Evolutionary conservation across 2,113 vertebrate species (phyloP).

Genomic region (Lynx canadensis): DNA sequence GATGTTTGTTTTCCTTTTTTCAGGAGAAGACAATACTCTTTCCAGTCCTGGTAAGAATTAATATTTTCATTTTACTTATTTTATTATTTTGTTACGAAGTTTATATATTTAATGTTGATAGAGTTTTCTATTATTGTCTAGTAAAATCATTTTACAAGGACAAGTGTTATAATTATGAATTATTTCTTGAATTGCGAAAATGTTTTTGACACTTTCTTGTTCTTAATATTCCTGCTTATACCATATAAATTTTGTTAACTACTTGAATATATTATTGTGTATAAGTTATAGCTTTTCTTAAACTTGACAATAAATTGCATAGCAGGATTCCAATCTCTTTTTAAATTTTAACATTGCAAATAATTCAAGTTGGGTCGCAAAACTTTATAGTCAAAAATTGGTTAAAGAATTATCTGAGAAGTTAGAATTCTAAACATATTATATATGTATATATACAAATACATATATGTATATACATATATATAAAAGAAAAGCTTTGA

Average conservation of each 20-base stretch:
- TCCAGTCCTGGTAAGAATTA: constrained; percentile 70
- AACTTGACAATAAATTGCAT: background rate
- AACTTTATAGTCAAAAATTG: background rate
- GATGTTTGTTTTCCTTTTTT: constrained; percentile 62
- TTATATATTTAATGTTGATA: background rate
- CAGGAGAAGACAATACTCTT: rapidly evolving
- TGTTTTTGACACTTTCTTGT: background rate
- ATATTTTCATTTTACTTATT: background rate
- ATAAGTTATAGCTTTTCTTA: background rate
- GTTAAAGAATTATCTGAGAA: background rate
- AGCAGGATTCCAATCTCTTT: background rate
- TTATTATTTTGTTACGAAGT: background rate
- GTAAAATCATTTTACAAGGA: background rate
- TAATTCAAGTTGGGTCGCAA: background rate
- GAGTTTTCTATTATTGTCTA: background rate
- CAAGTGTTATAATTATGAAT: background rate
- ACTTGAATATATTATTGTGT: background rate
- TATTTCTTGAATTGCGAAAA: no score
- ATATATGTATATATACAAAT: background rate
- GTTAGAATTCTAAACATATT: background rate
- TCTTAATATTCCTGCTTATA: background rate
- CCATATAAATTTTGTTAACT: background rate
- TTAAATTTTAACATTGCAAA: background rate
- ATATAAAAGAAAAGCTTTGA: background rate
- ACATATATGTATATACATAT: background rate